Base-by-base conservation (phyloP, 2,888 invertebrate genomes). In the Clusia tigrina region DNA sequence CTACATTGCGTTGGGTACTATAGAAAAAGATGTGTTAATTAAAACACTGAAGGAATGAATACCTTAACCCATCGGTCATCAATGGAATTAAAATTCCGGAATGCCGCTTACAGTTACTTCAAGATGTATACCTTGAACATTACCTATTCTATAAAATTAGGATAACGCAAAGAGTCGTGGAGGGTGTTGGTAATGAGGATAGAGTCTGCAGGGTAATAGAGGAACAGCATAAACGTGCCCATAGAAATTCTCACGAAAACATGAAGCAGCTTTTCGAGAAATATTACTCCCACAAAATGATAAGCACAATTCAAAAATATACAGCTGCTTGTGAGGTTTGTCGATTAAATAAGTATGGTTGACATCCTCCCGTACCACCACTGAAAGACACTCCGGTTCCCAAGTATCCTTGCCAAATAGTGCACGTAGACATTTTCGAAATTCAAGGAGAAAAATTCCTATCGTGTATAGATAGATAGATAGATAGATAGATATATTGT, bases 131-230 rank as follows among this genome's bases (percentile, higher is more conserved):
- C 24, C 12, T 54, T 1, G 46, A 48, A 1, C 5, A 54, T 32
- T 63, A 48, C 24, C 32, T 26, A 5, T 10, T 1, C 17, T 58
- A 63, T 52, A 56, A 58, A 58, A n/a, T 57, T 18, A 18, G 54
- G 6, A 48, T 55, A 20, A 58, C 58, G 6, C 64, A 67, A 55
- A 67, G 64, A 54, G 60, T 62, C 1, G 64, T 66, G 12, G 62
- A 66, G 42, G 60, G 67, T 46, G 61, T 32, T 20, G 56, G 60
- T n/a, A 61, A 64, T 23, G 23, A 42, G 25, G 23, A 32, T 1
- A 26, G 52, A 12, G 20, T 60, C 26, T 63, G 57, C 26, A 15
- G 18, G 2, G 26, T 57, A 22, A 65, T 60, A 26, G 58, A n/a
- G n/a, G n/a, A n/a, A n/a, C 42, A 61, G 57, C 63, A 62, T 2